Conservation (phyloP, 2,888 invertebrate genomes). For the Phragmatobia fuliginosa region DNA sequence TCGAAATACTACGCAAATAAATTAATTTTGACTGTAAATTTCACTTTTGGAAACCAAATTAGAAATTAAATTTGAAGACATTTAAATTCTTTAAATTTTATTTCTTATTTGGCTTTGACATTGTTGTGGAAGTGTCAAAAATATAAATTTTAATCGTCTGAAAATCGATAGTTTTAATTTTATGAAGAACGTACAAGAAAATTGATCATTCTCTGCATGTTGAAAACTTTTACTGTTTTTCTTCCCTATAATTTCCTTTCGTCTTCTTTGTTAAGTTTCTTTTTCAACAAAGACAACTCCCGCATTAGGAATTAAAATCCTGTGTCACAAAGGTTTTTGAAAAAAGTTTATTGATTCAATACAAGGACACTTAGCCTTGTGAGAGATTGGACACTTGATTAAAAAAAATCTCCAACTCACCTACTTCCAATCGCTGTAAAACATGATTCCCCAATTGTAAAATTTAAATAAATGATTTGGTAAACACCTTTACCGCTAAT, state of each 20-base stretch:
- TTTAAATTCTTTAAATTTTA: too few relatives aligned
- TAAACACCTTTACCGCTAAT: not conserved
- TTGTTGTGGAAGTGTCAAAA: not conserved
- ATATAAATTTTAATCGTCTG: not conserved
- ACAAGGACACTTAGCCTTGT: not conserved
- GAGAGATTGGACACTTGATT: not conserved
- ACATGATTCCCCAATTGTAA: not conserved
- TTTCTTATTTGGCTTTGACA: too few relatives aligned
- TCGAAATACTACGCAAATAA: not conserved
- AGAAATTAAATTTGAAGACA: not conserved
- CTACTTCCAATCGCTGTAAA: constrained; percentile 2
- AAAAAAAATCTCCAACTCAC: too few relatives aligned
- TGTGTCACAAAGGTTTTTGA: too few relatives aligned
- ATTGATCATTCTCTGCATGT: not conserved
- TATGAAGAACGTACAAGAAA: not conserved
- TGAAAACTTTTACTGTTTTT: not conserved
- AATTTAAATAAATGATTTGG: not conserved
- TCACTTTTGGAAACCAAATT: not conserved
- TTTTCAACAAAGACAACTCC: too few relatives aligned
- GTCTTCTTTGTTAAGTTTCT: not conserved
- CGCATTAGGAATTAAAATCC: too few relatives aligned
- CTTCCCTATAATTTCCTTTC: not conserved
- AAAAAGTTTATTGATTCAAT: not conserved
- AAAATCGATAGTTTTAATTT: not conserved
- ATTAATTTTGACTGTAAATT: not conserved